A percentile compares a stretch with the other conserved stretches of the same genome.
phyloP scores from a whole-genome alignment of 2,888 invertebrate genomes.

The Lucinisca nassula region DNA sequence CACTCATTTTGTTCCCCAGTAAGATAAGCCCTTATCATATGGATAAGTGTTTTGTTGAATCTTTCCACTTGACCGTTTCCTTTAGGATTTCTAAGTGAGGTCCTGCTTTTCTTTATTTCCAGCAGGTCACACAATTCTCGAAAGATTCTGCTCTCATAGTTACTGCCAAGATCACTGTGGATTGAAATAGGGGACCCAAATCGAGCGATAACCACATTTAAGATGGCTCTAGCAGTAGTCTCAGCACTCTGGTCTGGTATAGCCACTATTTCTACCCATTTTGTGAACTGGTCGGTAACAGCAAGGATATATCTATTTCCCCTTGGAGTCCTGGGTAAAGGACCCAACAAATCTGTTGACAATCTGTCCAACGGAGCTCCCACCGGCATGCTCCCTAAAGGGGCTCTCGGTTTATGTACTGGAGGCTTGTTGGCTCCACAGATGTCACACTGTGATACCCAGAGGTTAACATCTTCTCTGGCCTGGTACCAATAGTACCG shows the following conservation, averaged over 20 bases:
- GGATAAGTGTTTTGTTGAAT: constrained; percentile 50
- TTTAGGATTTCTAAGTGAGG: constrained; percentile 52
- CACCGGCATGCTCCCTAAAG: constrained; percentile 37
- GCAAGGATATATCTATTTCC: constrained; percentile 65
- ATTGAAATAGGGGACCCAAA: constrained; percentile 44
- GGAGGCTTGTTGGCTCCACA: constrained; percentile 48
- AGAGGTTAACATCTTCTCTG: constrained; percentile 29
- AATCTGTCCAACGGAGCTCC: constrained; percentile 58
- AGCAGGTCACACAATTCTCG: no score
- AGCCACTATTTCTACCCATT: constrained; percentile 61
- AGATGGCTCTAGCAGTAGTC: constrained; percentile 41
- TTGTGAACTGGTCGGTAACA: constrained; percentile 62
- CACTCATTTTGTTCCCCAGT: constrained; percentile 56
- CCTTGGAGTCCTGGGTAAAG: constrained; percentile 50
- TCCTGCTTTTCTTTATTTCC: no score
- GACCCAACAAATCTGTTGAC: constrained; percentile 60
- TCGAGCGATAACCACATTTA: constrained; percentile 60
- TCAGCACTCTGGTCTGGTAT: constrained; percentile 57
- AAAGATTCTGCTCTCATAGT: constrained; percentile 60
- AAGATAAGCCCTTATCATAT: constrained; percentile 58
- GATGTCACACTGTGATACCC: constrained; percentile 40
- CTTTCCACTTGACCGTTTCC: constrained; percentile 57
- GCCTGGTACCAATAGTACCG: constrained; percentile 50
- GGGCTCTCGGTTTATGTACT: constrained; percentile 21
- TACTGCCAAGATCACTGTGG: constrained; percentile 61